Evolutionary conservation across 2,797 vertebrate genomes (phyloP).

Genomic region (Pogoniulus pusillus): DNA sequence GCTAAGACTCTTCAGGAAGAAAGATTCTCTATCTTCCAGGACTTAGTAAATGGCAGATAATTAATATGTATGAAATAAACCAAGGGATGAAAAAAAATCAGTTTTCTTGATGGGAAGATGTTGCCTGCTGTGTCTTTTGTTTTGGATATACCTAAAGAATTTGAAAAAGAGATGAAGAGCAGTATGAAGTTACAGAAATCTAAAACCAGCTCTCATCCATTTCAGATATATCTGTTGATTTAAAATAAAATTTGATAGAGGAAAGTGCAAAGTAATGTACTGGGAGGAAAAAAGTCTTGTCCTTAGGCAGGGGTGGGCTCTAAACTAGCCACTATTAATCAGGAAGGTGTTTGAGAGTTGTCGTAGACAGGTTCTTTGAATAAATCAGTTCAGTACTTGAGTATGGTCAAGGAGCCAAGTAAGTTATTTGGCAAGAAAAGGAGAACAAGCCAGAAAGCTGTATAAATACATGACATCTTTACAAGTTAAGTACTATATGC

Average conservation of each 20-base stretch:
- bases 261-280: background rate
- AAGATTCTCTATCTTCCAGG: background rate
- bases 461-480: background rate
- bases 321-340: background rate
- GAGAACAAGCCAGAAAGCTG: background rate
- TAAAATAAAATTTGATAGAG: background rate
- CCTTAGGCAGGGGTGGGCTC: background rate
- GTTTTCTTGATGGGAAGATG: background rate
- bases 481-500: background rate
- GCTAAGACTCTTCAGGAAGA: background rate
- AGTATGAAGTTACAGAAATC: background rate
- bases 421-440: background rate
- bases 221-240: background rate
- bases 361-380: background rate
- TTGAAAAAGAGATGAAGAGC: background rate
- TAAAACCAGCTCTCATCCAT: background rate
- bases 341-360: background rate
- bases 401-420: background rate
- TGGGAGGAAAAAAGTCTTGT: fast-evolving
- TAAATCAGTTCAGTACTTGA: background rate
- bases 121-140: background rate
- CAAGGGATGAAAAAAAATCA: background rate
- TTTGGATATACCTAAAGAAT: background rate
- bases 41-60: background rate
- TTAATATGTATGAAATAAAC: background rate